These are phyloP conservation scores for Netelia virgata DNA, from an alignment of 2,888 invertebrate genomes.

Conservation along the genomic window DNA sequence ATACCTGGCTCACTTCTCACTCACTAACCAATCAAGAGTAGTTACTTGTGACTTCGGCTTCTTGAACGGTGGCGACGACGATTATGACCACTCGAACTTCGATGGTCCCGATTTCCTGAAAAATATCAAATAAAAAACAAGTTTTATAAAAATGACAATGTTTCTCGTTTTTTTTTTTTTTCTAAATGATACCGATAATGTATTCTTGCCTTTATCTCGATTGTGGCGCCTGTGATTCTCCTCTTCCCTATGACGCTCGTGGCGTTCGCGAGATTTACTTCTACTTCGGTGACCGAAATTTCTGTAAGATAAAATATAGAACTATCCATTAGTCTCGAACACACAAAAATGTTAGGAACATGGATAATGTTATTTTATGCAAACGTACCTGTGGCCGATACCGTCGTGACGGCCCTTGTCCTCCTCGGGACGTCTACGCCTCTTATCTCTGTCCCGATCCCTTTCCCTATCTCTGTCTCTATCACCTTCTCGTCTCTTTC, in stretches of 20 bases:
- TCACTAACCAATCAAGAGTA: constrained; percentile 85
- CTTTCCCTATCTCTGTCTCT: constrained; percentile 78
- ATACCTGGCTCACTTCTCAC: constrained; percentile 84
- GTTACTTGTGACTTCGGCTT: constrained; percentile 85
- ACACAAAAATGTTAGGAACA: neutral
- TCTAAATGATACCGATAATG: neutral
- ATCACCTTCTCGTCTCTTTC: constrained; percentile 78
- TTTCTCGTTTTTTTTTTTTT: constrained; percentile 22
- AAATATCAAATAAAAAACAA: constrained; percentile 29
- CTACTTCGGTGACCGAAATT: constrained; percentile 81
- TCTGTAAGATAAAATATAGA: constrained; percentile 68
- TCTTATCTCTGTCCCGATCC: constrained; percentile 77
- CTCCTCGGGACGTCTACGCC: constrained; percentile 81
- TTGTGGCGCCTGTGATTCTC: constrained; percentile 82
- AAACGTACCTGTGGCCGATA: constrained; percentile 77
- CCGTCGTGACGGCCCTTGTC: constrained; percentile 81
- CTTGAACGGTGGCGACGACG: constrained; percentile 83
- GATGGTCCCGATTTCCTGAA: constrained; percentile 82
- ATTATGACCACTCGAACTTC: constrained; percentile 81
- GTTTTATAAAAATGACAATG: too few relatives aligned
- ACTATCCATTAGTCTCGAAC: neutral
- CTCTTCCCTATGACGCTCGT: constrained; percentile 83
- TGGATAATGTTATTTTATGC: neutral
- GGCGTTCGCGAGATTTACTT: constrained; percentile 82
- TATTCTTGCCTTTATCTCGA: constrained; percentile 81